Evolutionary conservation across 2,113 vertebrate genomes (phyloP).

Genomic region (Turnix velox): DNA sequence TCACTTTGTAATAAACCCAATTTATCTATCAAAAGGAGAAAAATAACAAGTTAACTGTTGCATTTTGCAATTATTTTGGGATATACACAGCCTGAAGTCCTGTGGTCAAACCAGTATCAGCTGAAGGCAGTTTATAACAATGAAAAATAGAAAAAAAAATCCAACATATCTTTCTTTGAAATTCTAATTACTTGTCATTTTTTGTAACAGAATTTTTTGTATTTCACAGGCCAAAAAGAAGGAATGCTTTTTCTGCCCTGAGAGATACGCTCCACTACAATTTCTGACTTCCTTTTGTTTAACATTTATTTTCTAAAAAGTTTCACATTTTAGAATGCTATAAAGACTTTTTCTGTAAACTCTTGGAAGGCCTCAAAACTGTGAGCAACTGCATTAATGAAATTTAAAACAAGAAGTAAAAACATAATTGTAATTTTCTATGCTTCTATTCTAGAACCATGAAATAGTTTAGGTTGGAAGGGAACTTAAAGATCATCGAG

Average conservation of each 20-base stretch:
- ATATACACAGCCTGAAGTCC: background rate
- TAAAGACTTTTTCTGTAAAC: background rate
- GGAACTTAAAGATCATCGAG: too few relatives aligned
- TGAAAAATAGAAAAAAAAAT: background rate
- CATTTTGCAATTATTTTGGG: background rate
- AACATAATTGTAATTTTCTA: background rate
- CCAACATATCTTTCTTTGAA: background rate
- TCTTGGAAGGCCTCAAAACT: background rate
- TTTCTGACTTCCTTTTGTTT: background rate
- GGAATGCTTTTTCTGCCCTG: background rate
- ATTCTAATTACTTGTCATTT: background rate
- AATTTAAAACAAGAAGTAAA: background rate
- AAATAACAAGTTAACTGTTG: background rate
- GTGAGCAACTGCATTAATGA: background rate
- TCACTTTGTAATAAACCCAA: background rate
- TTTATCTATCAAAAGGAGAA: too few relatives aligned
- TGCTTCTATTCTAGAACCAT: too few relatives aligned
- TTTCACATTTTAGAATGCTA: background rate
- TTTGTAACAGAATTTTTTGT: background rate
- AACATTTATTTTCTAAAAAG: background rate
- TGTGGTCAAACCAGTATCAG: background rate
- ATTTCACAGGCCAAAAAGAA: background rate
- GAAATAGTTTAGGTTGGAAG: too few relatives aligned
- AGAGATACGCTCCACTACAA: background rate
- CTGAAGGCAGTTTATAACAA: background rate